Evolutionary conservation across 2,888 invertebrate genomes (phyloP).

Genomic region (Phyllotreta cruciferae): DNA sequence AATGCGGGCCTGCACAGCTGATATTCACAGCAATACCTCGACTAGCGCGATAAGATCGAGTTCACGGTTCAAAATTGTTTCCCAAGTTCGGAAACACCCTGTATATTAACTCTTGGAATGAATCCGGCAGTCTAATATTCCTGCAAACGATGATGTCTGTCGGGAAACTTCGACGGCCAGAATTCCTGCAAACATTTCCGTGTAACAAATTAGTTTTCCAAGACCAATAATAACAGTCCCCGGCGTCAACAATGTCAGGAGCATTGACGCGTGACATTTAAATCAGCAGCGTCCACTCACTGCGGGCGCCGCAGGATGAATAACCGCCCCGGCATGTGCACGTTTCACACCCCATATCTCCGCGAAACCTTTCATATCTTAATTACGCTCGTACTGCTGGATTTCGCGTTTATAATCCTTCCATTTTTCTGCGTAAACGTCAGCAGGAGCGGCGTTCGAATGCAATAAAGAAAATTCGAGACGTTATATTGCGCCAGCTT

Average conservation of each 20-base stretch:
- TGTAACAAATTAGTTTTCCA: slow-evolving; percentile 15
- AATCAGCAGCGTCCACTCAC: slow-evolving; percentile 46
- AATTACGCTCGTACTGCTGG: slow-evolving; percentile 39
- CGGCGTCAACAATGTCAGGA: slow-evolving; percentile 38
- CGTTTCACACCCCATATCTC: slow-evolving; percentile 52
- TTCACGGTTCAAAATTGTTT: too few species aligned
- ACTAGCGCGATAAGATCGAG: too few species aligned
- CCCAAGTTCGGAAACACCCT: too few species aligned
- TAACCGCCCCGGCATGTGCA: slow-evolving; percentile 41
- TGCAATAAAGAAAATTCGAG: slow-evolving; percentile 36
- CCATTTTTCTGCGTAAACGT: slow-evolving; percentile 10
- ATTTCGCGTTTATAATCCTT: slow-evolving; percentile 15
- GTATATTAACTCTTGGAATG: too few species aligned
- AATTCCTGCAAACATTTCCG: slow-evolving; percentile 12
- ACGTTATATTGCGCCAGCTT: slow-evolving; percentile 45
- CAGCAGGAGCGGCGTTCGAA: slow-evolving; percentile 39
- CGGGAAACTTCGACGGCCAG: too few species aligned
- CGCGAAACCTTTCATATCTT: slow-evolving; percentile 46
- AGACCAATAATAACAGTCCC: slow-evolving; percentile 26
- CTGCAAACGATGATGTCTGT: too few species aligned
- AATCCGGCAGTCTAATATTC: too few species aligned
- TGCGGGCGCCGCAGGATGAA: too few species aligned
- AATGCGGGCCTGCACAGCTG: too few species aligned
- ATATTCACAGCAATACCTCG: too few species aligned
- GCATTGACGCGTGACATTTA: slow-evolving; percentile 52